Percentiles rank a stretch among this genome's conserved stretches.
Conservation (phyloP, 2,797 vertebrate species). For the Dallia pectoralis region DNA sequence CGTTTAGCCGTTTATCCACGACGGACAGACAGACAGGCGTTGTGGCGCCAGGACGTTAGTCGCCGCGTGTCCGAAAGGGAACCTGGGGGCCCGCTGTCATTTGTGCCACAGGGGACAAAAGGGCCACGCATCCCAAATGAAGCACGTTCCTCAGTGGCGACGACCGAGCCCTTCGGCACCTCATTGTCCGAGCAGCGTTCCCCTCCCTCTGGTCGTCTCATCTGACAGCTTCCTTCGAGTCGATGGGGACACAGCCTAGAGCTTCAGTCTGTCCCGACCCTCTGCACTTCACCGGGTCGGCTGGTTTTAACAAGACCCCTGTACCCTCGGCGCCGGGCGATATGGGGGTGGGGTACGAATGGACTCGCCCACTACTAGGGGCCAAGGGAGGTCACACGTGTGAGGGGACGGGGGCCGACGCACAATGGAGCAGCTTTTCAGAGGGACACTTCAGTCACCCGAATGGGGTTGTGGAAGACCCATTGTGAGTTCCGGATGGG, state of each 20-base stretch:
- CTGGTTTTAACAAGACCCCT: slow-evolving; percentile 16
- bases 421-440: slow-evolving; percentile 50
- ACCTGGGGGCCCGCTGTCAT: slow-evolving; percentile 67
- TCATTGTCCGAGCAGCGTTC: slow-evolving; percentile 60
- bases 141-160: slow-evolving; percentile 53
- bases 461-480: slow-evolving; percentile 41
- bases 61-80: slow-evolving; percentile 60
- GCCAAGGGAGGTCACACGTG: slow-evolving; percentile 54
- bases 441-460: slow-evolving; percentile 42
- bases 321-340: slow-evolving; percentile 34
- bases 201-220: slow-evolving; percentile 47
- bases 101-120: slow-evolving; percentile 76
- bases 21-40: slow-evolving; percentile 56
- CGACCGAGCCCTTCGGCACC: slow-evolving; percentile 69
- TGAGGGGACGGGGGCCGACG: slow-evolving; percentile 49
- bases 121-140: slow-evolving; percentile 66
- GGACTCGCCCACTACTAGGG: slow-evolving; percentile 38
- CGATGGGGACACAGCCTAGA: slow-evolving; percentile 40
- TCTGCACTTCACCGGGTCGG: neutral
- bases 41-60: slow-evolving; percentile 12
- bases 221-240: slow-evolving; percentile 33
- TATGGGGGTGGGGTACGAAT: slow-evolving; percentile 37
- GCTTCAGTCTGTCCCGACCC: neutral
- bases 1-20: slow-evolving; percentile 27
- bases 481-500: slow-evolving; percentile 17